phyloP scores from a whole-genome alignment of 2,113 vertebrate species.

The Aegypius monachus region DNA sequence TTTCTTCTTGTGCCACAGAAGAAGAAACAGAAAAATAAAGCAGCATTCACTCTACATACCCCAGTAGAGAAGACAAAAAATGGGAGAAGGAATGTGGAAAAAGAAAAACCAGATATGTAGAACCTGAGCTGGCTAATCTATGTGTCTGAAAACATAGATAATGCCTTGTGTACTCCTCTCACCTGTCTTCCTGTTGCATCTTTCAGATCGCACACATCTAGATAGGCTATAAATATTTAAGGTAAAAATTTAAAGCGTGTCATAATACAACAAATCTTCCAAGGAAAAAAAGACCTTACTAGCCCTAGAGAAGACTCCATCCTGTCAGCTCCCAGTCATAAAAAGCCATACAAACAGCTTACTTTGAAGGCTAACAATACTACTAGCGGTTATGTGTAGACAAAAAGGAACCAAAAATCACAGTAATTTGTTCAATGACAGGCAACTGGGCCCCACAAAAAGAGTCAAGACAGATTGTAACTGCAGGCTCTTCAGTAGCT shows the following conservation, averaged over 20 bases:
- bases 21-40: background rate
- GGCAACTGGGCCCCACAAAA: constrained; percentile 27
- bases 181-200: background rate
- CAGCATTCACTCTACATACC: background rate
- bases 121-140: background rate
- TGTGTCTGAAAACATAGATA: background rate
- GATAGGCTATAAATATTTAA: constrained; percentile 47
- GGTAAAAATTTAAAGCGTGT: constrained; percentile 15
- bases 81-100: background rate
- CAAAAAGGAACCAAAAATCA: constrained; percentile 35
- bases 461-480: background rate
- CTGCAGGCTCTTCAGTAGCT: background rate
- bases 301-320: constrained; percentile 11
- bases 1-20: background rate
- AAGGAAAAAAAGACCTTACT: background rate
- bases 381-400: background rate
- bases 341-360: background rate
- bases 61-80: background rate
- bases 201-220: background rate
- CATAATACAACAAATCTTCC: constrained; percentile 14
- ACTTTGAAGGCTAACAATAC: constrained; percentile 26
- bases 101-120: background rate
- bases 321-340: constrained; percentile 3
- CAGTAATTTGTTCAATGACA: constrained; percentile 22
- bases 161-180: background rate